Base-by-base conservation (phyloP, 2,888 invertebrate species). In the Leptogaster cylindrica region DNA sequence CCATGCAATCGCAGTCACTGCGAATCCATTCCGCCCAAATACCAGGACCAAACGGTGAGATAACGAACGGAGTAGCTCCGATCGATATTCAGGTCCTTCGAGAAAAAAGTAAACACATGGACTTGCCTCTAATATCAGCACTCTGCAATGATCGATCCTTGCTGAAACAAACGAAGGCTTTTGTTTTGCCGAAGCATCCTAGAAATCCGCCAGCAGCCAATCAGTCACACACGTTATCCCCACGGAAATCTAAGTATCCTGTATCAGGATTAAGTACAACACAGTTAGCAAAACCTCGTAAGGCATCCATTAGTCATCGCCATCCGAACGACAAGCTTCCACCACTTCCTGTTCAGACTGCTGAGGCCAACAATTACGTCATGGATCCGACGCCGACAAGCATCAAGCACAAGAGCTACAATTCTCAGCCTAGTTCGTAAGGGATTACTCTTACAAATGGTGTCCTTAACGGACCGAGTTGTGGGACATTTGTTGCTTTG, bases 131-230 rank as follows among this genome's bases (percentile, higher is more conserved):
- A 70, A 95, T 96, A 77, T 92, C 94, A 68, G 96, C 95, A 10
- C 84, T 96, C 73, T 96, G 95, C 83, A 96, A 95, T 79, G 96
- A 96, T 81, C 88, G 92, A 68, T 92, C 93, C 68, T 85, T 96
- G 75, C 83, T 93, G 68, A 93, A 92, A 81, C 93, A 93, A 82
- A 93, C 93, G 58, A 92, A 92, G 80, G 92, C 92, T 18, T 91
- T 91, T 77, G 91, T 90, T 71, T 86, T 89, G 84, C 89, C 91
- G 64, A 90, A 90, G 79, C 86, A 86, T 75, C 84, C 86, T 27
- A 69, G 73, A 65, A 72, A 44, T 27, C 41, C 70, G 12, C 41
- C 64, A 23, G 48, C 65, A 28, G 70, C 71, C 12, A 71, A 73
- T 48, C 69, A 71, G 50, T 73, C 69, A 70, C 73, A 33, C 63